Conservation (phyloP, 1,140 invertebrate species). For the Diorhabda carinulata region DNA sequence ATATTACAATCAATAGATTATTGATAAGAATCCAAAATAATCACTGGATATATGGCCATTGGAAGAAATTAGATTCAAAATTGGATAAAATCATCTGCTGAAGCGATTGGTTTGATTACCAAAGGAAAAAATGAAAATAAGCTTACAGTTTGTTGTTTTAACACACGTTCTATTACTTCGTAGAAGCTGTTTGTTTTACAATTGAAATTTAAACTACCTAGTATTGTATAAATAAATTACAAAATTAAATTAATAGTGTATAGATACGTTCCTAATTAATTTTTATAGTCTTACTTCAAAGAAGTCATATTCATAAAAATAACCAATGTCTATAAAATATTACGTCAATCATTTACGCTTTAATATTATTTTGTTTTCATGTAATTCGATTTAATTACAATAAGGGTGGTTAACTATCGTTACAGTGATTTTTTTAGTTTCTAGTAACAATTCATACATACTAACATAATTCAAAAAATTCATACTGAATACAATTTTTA, state of each 20-base stretch:
- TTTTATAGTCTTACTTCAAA: slow-evolving; percentile 26
- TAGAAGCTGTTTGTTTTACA: slow-evolving; percentile 21
- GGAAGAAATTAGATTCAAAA: too few species aligned
- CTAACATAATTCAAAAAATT: too few species aligned
- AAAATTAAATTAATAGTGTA: slow-evolving; percentile 21
- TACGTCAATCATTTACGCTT: background rate
- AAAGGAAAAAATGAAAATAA: too few species aligned
- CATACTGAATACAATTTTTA: too few species aligned
- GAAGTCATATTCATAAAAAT: slow-evolving; percentile 28
- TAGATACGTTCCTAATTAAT: slow-evolving; percentile 20
- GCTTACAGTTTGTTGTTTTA: slow-evolving; percentile 15
- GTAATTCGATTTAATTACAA: background rate
- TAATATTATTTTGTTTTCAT: background rate
- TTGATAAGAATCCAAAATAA: too few species aligned
- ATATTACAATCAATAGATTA: too few species aligned
- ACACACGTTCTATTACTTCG: slow-evolving; percentile 9
- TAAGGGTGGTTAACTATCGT: too few species aligned
- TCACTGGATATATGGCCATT: too few species aligned
- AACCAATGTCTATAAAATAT: slow-evolving; percentile 9
- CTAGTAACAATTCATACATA: too few species aligned
- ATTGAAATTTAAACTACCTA: slow-evolving; percentile 22
- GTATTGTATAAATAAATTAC: slow-evolving; percentile 15
- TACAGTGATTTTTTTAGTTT: too few species aligned
- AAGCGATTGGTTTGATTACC: too few species aligned
- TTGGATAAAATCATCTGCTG: too few species aligned